Conservation (phyloP, 2,888 invertebrate genomes). For the Sinhomidia bicolor region DNA sequence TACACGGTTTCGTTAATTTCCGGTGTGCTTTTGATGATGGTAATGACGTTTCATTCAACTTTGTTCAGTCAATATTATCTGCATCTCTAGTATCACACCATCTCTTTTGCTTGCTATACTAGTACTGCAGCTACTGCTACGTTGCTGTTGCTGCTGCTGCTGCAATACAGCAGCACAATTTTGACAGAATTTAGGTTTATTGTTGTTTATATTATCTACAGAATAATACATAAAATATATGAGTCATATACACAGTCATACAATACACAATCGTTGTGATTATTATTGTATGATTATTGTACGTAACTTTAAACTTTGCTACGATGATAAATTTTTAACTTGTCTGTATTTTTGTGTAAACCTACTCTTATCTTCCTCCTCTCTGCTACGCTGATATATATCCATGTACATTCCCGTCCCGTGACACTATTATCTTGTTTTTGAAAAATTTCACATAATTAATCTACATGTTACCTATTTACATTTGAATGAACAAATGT, state of each 20-base stretch:
- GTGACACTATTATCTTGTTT: neutral
- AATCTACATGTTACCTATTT: neutral
- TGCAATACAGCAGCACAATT: neutral
- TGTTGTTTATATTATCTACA: neutral
- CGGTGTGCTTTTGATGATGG: conserved; percentile 24
- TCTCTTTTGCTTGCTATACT: no score
- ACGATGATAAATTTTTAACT: neutral
- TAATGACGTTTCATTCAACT: conserved; percentile 22
- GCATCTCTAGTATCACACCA: no score
- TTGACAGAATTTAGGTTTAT: conserved; percentile 1
- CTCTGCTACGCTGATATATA: neutral
- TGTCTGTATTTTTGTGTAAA: neutral
- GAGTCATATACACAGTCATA: neutral
- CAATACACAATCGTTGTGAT: neutral
- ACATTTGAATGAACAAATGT: neutral
- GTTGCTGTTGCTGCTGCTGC: neutral
- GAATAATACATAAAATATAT: neutral
- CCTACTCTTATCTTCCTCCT: no score
- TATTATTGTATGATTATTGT: neutral
- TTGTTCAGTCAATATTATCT: neutral
- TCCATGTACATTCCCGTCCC: neutral
- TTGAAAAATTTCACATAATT: neutral
- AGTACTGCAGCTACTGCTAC: no score
- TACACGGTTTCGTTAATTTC: conserved; percentile 33
- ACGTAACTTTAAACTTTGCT: no score